These are phyloP conservation scores for Chaetodon trifasciatus DNA, from an alignment of 2,797 vertebrate genomes.

Conservation along the genomic window DNA sequence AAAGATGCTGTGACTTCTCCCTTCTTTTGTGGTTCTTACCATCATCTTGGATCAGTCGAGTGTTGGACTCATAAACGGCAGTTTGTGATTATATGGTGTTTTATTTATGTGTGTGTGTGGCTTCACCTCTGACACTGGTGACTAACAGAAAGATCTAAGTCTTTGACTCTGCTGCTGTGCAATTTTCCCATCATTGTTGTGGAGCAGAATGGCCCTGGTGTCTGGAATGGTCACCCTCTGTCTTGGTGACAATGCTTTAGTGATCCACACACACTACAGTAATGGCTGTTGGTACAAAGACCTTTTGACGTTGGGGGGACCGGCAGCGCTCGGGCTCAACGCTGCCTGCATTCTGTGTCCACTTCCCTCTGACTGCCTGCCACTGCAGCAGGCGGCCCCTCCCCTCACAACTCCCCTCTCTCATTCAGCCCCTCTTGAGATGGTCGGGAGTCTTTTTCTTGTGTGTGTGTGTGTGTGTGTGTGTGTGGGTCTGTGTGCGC, in stretches of 20 bases:
- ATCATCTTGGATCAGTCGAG: constrained; percentile 31
- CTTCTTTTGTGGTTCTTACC: constrained; percentile 54
- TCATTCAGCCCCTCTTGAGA: constrained; percentile 61
- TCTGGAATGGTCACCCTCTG: constrained; percentile 70
- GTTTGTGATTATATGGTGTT: constrained; percentile 15
- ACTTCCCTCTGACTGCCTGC: constrained; percentile 59
- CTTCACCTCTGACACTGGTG: constrained; percentile 56
- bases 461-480: constrained; percentile 22
- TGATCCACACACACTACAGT: constrained; percentile 76
- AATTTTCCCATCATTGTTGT: constrained; percentile 75
- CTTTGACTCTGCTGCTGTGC: constrained; percentile 53
- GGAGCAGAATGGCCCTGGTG: constrained; percentile 66
- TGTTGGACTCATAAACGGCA: constrained; percentile 34
- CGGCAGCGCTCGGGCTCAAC: constrained; percentile 38
- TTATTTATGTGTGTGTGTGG: constrained; percentile 38
- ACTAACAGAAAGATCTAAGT: constrained; percentile 57
- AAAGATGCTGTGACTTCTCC: constrained; percentile 20
- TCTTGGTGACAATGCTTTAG: constrained; percentile 79
- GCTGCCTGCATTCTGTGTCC: constrained; percentile 56
- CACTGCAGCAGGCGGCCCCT: constrained; percentile 67
- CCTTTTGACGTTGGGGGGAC: constrained; percentile 72
- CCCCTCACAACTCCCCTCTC: constrained; percentile 52
- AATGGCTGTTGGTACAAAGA: constrained; percentile 77
- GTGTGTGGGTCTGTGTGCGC: constrained; percentile 1
- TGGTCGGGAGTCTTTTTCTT: constrained; percentile 43